These are phyloP conservation scores for Nemoura dubitans DNA, from an alignment of 2,888 invertebrate species.

Conservation along the genomic window DNA sequence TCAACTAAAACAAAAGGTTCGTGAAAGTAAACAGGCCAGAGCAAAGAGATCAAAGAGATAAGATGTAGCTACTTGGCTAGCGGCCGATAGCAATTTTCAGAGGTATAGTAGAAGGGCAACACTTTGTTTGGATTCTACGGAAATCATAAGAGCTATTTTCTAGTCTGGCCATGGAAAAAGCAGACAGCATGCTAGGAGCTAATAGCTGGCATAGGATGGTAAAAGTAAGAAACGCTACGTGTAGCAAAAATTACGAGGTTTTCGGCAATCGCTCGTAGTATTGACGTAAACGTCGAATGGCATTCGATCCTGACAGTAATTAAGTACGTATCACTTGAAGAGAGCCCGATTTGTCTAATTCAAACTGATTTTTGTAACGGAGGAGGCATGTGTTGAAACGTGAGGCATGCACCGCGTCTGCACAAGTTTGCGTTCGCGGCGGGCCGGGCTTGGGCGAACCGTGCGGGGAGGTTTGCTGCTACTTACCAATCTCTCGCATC, in stretches of 20 bases:
- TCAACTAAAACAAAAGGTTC: constrained; percentile 50
- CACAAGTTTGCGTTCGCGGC: too few relatives aligned
- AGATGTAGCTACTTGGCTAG: constrained; percentile 9
- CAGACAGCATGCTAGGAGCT: constrained; percentile 53
- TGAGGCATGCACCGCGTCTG: too few relatives aligned
- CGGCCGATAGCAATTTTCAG: neutral
- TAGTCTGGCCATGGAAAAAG: constrained; percentile 42
- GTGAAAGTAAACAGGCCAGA: constrained; percentile 37
- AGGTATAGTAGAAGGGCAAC: constrained; percentile 18
- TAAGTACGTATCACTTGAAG: neutral
- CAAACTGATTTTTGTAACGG: too few relatives aligned
- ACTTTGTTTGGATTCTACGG: constrained; percentile 21
- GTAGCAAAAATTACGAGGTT: constrained; percentile 43
- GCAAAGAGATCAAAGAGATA: constrained; percentile 44
- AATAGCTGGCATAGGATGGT: constrained; percentile 45
- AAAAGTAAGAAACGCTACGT: constrained; percentile 45
- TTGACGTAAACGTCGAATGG: constrained; percentile 30
- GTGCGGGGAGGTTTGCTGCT: constrained; percentile 43
- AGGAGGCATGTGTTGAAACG: too few relatives aligned
- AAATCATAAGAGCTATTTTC: constrained; percentile 28
- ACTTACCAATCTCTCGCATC: constrained; percentile 53
- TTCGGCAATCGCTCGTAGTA: constrained; percentile 33
- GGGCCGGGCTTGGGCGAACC: neutral
- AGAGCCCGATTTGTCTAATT: neutral
- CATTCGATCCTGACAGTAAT: neutral